Percentiles rank a stretch among this genome's conserved stretches.
These are phyloP conservation scores for Macropis europaea DNA, from an alignment of 2,888 invertebrate genomes.

Conservation along the genomic window DNA sequence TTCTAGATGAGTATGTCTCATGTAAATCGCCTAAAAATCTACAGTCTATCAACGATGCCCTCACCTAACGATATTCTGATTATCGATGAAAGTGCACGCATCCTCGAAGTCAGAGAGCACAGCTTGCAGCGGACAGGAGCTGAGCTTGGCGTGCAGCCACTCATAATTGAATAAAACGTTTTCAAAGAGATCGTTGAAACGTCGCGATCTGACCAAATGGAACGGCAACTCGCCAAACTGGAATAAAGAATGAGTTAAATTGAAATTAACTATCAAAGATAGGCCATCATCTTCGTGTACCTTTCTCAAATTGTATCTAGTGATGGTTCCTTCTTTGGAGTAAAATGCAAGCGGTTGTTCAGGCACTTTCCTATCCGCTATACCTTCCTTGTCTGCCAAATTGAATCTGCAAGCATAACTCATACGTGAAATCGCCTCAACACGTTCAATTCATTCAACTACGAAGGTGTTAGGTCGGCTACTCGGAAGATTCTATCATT, in stretches of 20 bases:
- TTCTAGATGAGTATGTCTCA: too few relatives aligned
- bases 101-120: slow-evolving; percentile 98
- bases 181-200: slow-evolving; percentile 93
- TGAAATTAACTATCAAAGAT: background rate
- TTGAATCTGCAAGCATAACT: slow-evolving; percentile 82
- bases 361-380: slow-evolving; percentile 96
- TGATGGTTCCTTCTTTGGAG: slow-evolving; percentile 93
- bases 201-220: slow-evolving; percentile 94
- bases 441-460: too few relatives aligned
- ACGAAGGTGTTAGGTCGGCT: too few relatives aligned
- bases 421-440: background rate
- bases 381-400: slow-evolving; percentile 92
- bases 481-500: background rate
- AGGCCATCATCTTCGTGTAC: slow-evolving; percentile 78
- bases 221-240: slow-evolving; percentile 97
- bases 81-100: slow-evolving; percentile 89
- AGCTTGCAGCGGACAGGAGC: slow-evolving; percentile 96
- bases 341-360: slow-evolving; percentile 95
- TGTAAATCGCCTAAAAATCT: too few relatives aligned
- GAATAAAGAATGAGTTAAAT: slow-evolving; percentile 16
- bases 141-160: slow-evolving; percentile 97
- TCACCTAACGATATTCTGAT: slow-evolving; percentile 90
- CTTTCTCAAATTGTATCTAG: slow-evolving; percentile 96
- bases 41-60: too few relatives aligned
- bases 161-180: slow-evolving; percentile 98